These are phyloP conservation scores for Abramis brama DNA, from an alignment of 2,113 vertebrate species.

Conservation along the genomic window DNA sequence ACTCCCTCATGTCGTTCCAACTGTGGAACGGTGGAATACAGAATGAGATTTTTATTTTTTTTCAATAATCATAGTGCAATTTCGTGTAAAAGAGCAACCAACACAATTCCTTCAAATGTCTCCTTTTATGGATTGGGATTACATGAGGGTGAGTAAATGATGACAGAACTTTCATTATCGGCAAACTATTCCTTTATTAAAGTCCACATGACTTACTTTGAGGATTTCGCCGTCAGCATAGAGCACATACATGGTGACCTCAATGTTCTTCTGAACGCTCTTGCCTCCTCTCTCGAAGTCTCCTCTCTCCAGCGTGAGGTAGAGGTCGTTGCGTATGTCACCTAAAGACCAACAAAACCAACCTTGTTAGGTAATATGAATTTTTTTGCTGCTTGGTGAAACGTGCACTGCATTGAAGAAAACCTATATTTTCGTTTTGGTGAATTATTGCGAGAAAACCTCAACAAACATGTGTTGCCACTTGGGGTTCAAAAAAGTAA, in stretches of 20 bases:
- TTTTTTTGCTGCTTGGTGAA: not conserved
- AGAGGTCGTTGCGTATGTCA: slow-evolving; percentile 94
- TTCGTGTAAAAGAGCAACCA: not conserved
- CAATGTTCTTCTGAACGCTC: slow-evolving; percentile 98
- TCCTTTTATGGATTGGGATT: not conserved
- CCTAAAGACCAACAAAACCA: slow-evolving; percentile 72
- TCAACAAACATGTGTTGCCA: not conserved
- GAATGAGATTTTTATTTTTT: not conserved
- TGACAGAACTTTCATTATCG: not conserved
- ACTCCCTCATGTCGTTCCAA: not conserved
- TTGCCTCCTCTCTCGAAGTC: slow-evolving; percentile 98
- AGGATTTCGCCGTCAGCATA: slow-evolving; percentile 93
- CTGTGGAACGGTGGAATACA: too few species aligned
- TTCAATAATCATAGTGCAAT: not conserved
- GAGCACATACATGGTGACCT: slow-evolving; percentile 91
- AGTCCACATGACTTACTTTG: slow-evolving; percentile 77
- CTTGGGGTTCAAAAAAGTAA: not conserved
- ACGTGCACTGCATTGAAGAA: not conserved
- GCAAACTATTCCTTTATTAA: not conserved
- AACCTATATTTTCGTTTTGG: not conserved
- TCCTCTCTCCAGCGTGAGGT: slow-evolving; percentile 91
- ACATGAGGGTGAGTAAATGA: not conserved
- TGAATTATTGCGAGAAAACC: not conserved
- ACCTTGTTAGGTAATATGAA: not conserved
- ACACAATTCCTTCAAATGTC: not conserved